phyloP scores from a whole-genome alignment of 2,113 vertebrate species.

The zebrafish (Danio rerio) region GRCz12tu NC_133194.1:12445501-12446000 shows the following conservation, averaged over 20 bases:
- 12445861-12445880: slow-evolving; percentile 56
- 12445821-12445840: slow-evolving; percentile 62
- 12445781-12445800: slow-evolving; percentile 59
- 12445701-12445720: slow-evolving; percentile 38
- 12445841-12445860: slow-evolving; percentile 61
- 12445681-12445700: background rate
- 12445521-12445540: no score
- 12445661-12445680: no score
- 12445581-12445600: background rate
- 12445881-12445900: background rate
- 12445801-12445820: slow-evolving; percentile 35
- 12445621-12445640: background rate
- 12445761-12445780: slow-evolving; percentile 49
- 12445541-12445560: no score
- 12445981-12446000: no score
- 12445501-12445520: no score
- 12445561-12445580: background rate
- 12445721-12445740: slow-evolving; percentile 56
- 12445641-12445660: background rate
- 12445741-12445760: background rate
- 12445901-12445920: background rate
- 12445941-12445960: background rate
- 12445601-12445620: background rate
- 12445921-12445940: background rate
- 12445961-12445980: no score